These are phyloP conservation scores for Ptilorrhoa leucosticta DNA, from an alignment of 2,113 vertebrate genomes.

Conservation along the genomic window DNA sequence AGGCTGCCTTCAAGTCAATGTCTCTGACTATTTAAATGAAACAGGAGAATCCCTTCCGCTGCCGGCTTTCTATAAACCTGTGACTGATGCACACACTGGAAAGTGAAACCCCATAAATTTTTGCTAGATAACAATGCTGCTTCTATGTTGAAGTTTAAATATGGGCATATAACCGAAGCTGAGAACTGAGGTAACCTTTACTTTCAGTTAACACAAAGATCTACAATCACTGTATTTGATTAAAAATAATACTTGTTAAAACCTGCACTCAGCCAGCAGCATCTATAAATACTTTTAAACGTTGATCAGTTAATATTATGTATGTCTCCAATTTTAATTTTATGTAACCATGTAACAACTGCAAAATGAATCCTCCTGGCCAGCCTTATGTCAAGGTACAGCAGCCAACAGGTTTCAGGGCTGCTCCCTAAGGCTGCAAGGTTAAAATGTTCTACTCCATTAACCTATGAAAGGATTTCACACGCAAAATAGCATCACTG, in stretches of 20 bases:
- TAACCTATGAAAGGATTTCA: background rate
- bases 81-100: accelerated
- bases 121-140: background rate
- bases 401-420: background rate
- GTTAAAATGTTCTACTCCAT: background rate
- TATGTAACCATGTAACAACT: background rate
- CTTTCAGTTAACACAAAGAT: background rate
- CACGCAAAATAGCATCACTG: background rate
- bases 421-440: background rate
- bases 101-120: background rate
- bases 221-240: background rate
- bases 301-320: background rate
- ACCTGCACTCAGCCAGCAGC: background rate
- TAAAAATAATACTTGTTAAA: background rate
- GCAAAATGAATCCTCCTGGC: background rate
- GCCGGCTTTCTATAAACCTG: background rate
- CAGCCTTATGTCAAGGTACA: background rate
- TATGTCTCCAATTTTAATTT: background rate
- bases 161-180: background rate
- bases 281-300: background rate
- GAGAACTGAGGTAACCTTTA: background rate
- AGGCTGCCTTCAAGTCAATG: background rate
- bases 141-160: background rate
- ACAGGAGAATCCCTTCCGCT: background rate
- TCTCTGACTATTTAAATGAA: background rate